Percentiles rank a stretch among this genome's conserved stretches.
Evolutionary conservation across 2,797 vertebrate genomes (phyloP).

Genomic region (Ataeniobius toweri): DNA sequence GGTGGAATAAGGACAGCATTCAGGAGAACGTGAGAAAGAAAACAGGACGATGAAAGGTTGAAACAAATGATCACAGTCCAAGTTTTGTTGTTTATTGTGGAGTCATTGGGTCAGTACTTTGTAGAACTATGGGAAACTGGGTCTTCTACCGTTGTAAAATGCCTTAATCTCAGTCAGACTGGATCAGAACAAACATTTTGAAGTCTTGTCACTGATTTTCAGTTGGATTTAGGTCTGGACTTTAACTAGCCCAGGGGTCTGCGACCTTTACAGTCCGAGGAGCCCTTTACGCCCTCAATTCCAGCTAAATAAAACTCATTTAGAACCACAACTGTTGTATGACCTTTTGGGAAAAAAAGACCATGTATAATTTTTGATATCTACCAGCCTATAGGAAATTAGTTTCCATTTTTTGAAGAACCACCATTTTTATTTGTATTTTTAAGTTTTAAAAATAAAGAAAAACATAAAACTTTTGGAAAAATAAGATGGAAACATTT

Average conservation of each 20-base stretch:
- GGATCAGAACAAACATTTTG: neutral
- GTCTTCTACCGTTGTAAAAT: no score
- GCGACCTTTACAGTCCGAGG: no score
- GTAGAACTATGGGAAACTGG: no score
- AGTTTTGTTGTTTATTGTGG: neutral
- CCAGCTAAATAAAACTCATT: no score
- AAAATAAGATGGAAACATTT: neutral
- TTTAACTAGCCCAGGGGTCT: no score
- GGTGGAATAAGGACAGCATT: slow-evolving; percentile 22
- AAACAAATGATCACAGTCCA: no score
- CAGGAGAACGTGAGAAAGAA: neutral
- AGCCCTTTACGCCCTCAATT: no score
- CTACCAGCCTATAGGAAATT: neutral
- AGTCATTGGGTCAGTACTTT: neutral
- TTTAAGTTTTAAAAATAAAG: neutral
- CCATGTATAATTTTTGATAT: neutral
- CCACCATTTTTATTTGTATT: neutral
- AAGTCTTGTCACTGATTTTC: neutral
- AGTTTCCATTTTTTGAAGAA: neutral
- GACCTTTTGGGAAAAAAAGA: neutral
- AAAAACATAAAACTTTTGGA: neutral
- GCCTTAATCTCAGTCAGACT: no score
- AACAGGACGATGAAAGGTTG: no score
- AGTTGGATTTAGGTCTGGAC: no score
- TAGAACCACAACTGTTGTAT: neutral